Percentiles rank a stretch among this genome's conserved stretches.
Conservation (phyloP, 2,888 invertebrate species). For the Protonemura montana region DNA sequence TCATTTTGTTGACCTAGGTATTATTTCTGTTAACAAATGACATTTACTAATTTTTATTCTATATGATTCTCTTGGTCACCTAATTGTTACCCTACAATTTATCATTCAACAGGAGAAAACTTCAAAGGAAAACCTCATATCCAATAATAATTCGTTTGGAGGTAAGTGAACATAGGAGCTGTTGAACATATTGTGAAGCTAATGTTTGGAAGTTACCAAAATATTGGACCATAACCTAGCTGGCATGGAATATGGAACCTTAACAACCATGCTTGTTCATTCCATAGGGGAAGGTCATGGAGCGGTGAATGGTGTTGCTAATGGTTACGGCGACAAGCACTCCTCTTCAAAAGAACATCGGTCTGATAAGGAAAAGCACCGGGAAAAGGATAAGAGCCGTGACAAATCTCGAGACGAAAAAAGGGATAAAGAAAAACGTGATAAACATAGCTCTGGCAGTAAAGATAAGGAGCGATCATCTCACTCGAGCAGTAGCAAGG, state of each 20-base stretch:
- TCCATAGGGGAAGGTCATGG: slow-evolving; percentile 41
- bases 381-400: slow-evolving; percentile 62
- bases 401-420: slow-evolving; percentile 58
- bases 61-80: too few species aligned
- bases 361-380: slow-evolving; percentile 59
- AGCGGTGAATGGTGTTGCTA: slow-evolving; percentile 76
- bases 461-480: slow-evolving; percentile 63
- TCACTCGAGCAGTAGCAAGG: slow-evolving; percentile 55
- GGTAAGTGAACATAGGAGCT: slow-evolving; percentile 54
- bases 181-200: too few species aligned
- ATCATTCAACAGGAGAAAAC: slow-evolving; percentile 57
- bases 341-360: slow-evolving; percentile 61
- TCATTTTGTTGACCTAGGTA: too few species aligned
- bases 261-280: slow-evolving; percentile 20
- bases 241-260: neutral
- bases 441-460: slow-evolving; percentile 61
- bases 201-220: neutral
- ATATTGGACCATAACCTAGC: neutral
- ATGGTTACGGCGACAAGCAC: slow-evolving; percentile 71
- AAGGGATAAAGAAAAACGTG: slow-evolving; percentile 65
- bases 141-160: slow-evolving; percentile 57
- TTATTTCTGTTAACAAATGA: too few species aligned
- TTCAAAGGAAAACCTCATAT: slow-evolving; percentile 58
- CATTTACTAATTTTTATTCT: too few species aligned
- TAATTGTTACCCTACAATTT: slow-evolving; percentile 8